Evolutionary conservation across 2,113 vertebrate species (phyloP), one percentile per base, ranked within the genome.

Genomic region (Dasyurus viverrinus): DNA sequence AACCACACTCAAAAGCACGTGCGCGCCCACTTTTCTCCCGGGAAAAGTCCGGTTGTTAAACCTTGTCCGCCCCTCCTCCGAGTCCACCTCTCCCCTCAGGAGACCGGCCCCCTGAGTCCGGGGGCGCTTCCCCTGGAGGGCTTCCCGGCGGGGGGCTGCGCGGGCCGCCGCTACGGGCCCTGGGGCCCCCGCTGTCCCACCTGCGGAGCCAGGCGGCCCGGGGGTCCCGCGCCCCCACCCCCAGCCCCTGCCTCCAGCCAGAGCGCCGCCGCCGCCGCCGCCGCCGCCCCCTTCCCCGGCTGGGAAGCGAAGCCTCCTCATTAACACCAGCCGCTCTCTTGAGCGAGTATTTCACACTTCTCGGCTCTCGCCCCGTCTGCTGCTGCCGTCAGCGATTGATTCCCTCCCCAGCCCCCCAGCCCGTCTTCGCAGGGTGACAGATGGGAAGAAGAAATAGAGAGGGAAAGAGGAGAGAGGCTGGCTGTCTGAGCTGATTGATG

Each of bases 321-420:
- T 89, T 93, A 93, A 93, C 92, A 93, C 68, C 68, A 48, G 26
- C n/a, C n/a, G 52, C 92, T 93, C 92, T 54, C 89, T 90, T 90
- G 89, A 47, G 48, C 89, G 68, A 84, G 68, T 42, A 90, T 90
- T 90, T 93, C 68, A n/a, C 68, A 89, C 92, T 93, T 68, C 68
- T 25, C 68, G 26, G 92, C 92, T 93, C n/a, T 7, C 89, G 48
- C 89, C 68, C 89, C 89, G 89, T 90, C 89, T 90, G 89, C 89
- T 52, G 89, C 68, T 84, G 68, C 68, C 68, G 68, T 84, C 68
- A 84, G 68, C 68, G 68, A 84, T 84, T 84, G 68, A 84, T 84
- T 90, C 89, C 46, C 48, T 26, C 68, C 68, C 68, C 36, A 7
- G 19, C n/a, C 68, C 42, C 48, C 27, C 47, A 19, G 47, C 89